Base-by-base conservation (phyloP, 2,797 vertebrate genomes). In the Pygocentrus nattereri region DNA sequence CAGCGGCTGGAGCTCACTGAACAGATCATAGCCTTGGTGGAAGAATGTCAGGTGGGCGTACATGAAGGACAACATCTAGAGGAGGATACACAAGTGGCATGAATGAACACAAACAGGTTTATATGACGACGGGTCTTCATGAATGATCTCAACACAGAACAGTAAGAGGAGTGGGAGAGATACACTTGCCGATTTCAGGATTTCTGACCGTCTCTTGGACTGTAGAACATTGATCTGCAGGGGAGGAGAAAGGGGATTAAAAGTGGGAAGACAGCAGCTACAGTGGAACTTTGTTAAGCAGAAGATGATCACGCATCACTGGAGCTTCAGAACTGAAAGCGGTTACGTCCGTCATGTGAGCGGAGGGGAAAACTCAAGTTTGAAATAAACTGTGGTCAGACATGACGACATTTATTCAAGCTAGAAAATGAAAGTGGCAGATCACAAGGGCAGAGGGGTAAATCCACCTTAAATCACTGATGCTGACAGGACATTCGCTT, bases 21-120 rank as follows among this genome's bases (percentile, higher is more conserved):
- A 99, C 41, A 98, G 96, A 89, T 99, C 98, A 86, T 99, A 99
- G 87, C 98, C 98, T 95, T 99, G 98, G 87, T 99, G 98, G 91
- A 99, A 99, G 93, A 99, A 99, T 1, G 97, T 95, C 95, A 99
- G 93, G 90, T 99, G 98, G 85, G 97, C 97, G 13, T 97, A 98
- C 97, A 99, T 99, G 92, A 99, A 98, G 0, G 97, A 98, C 80
- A 99, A 90, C 98, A 99, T 99, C 98, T 99, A 87, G 50, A 75
- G 80, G 34, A 25, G 79, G 0, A 78, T 6, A 54, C n/a, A 27
- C 27, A 21, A n/a, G 12, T 49, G 11, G 41, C 13, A 49, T 31
- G 34, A 70, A 41, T 19, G 18, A 5, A 27, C 41, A 23, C 30
- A 31, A 74, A 58, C 12, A 54, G 0, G 10, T 3, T 23, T 16